Conservation (phyloP, 2,113 vertebrate genomes). For the Callipepla squamata region DNA sequence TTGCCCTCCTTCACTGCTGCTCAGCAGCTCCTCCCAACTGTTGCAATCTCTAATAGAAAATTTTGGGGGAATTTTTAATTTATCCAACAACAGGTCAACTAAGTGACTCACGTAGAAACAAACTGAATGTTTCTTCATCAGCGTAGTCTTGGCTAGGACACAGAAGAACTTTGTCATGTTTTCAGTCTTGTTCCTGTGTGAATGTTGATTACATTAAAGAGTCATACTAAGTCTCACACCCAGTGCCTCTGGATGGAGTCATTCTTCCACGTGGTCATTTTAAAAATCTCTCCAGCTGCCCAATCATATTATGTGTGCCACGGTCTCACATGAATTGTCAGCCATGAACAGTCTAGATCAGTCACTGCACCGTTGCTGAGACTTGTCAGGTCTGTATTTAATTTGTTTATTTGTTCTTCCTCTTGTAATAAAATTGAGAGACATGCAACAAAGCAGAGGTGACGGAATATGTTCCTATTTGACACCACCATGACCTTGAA, state of each 20-base stretch:
- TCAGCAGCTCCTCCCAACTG: neutral
- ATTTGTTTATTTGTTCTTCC: neutral
- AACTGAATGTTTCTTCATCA: accelerated
- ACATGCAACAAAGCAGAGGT: neutral
- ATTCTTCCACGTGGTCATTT: accelerated
- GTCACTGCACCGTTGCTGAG: neutral
- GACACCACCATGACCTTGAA: neutral
- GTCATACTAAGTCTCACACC: neutral
- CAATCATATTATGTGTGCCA: neutral
- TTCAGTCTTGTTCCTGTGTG: neutral
- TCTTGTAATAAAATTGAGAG: neutral
- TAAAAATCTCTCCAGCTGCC: neutral
- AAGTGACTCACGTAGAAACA: neutral
- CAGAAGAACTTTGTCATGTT: neutral
- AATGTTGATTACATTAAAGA: neutral
- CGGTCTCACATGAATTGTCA: neutral
- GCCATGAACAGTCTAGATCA: neutral
- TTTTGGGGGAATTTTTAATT: neutral
- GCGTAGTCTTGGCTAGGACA: neutral
- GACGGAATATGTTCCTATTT: neutral
- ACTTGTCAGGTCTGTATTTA: neutral
- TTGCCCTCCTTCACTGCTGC: neutral
- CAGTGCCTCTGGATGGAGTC: neutral
- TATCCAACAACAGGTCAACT: neutral
- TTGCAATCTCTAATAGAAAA: neutral